A percentile compares a stretch with the other conserved stretches of the same genome.
Conservation (phyloP, 2,797 vertebrate genomes). For the Capromys pilorides region DNA sequence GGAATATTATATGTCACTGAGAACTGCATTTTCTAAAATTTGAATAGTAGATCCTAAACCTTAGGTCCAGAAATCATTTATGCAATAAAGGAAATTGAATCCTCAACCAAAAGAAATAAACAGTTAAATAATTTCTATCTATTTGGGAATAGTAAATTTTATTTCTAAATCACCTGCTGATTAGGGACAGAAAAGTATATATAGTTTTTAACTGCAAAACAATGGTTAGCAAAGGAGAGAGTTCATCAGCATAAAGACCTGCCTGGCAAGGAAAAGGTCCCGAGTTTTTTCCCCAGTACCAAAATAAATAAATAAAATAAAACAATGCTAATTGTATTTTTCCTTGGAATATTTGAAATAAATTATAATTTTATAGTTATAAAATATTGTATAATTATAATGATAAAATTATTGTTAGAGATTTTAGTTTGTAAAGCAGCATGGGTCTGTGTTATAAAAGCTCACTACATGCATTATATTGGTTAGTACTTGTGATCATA, state of each 20-base stretch:
- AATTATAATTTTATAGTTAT: neutral
- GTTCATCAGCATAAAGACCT: too few relatives aligned
- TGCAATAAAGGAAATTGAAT: neutral
- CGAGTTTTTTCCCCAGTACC: too few relatives aligned
- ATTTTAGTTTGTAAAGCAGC: neutral
- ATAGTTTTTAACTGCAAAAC: neutral
- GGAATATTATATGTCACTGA: neutral
- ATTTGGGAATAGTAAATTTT: neutral
- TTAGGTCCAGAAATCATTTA: neutral
- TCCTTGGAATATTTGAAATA: neutral
- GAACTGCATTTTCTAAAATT: neutral
- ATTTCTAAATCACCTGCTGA: neutral
- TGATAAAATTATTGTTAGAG: neutral
- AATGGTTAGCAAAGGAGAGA: neutral
- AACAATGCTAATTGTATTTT: slow-evolving; percentile 9
- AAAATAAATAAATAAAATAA: neutral
- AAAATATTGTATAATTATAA: too few relatives aligned
- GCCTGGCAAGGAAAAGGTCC: too few relatives aligned
- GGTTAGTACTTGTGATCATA: neutral
- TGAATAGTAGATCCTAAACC: neutral
- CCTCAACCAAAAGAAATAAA: neutral
- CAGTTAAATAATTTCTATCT: neutral
- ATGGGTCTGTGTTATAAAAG: neutral
- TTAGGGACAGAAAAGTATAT: neutral
- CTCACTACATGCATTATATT: neutral